These are phyloP conservation scores for Tolmerus cingulatus DNA, from an alignment of 2,888 invertebrate genomes.

Conservation along the genomic window DNA sequence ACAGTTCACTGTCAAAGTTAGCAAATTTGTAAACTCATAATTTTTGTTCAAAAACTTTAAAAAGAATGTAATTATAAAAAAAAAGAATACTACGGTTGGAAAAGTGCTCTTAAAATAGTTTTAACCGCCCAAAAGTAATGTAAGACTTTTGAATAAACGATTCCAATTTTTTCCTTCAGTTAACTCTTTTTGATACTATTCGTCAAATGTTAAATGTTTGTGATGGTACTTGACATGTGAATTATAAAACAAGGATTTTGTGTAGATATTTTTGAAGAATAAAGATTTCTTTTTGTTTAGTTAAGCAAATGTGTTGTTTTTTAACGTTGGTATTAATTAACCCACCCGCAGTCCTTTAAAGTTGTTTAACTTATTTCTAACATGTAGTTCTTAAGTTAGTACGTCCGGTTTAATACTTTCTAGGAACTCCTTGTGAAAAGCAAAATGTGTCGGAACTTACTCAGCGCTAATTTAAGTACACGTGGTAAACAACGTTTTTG, in stretches of 20 bases:
- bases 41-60: not conserved
- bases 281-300: slow-evolving; percentile 28
- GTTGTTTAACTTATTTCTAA: not conserved
- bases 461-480: not conserved
- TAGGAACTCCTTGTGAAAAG: too few relatives aligned
- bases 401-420: too few relatives aligned
- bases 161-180: not conserved
- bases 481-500: not conserved
- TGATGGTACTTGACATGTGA: slow-evolving; percentile 24
- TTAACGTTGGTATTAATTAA: not conserved
- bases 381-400: not conserved
- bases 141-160: slow-evolving; percentile 27
- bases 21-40: not conserved
- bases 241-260: slow-evolving; percentile 10
- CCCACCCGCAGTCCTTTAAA: not conserved
- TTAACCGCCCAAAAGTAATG: slow-evolving; percentile 33
- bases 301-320: not conserved
- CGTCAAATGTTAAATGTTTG: slow-evolving; percentile 20
- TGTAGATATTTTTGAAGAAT: slow-evolving; percentile 30
- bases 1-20: not conserved
- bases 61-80: slow-evolving; percentile 24
- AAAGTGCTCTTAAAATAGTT: slow-evolving; percentile 37
- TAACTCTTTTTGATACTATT: not conserved
- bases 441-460: too few relatives aligned
- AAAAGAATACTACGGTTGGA: slow-evolving; percentile 6